These are phyloP conservation scores for Tribolium freemani DNA, from an alignment of 2,888 invertebrate genomes.

Conservation along the genomic window DNA sequence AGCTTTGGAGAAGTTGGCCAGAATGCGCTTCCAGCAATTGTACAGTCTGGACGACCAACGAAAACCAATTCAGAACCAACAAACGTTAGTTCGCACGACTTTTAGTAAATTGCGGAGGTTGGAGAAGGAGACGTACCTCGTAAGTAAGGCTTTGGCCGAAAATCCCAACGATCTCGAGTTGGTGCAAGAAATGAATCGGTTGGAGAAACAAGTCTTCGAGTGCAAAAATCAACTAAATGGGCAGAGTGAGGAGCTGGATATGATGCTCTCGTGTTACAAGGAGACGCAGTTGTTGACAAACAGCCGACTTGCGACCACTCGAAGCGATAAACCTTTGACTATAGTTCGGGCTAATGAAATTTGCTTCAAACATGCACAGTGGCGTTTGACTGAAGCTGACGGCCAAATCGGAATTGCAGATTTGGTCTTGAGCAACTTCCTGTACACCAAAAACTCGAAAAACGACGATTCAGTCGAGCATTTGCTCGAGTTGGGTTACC, in stretches of 20 bases:
- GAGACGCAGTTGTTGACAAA: constrained; percentile 78
- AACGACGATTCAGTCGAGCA: constrained; percentile 98
- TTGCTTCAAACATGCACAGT: constrained; percentile 98
- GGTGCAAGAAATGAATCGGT: constrained; percentile 77
- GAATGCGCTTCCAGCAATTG: constrained; percentile 95
- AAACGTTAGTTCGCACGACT: constrained; percentile 83
- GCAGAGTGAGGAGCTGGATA: constrained; percentile 93
- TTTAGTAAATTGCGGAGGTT: constrained; percentile 86
- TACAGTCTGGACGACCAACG: constrained; percentile 93
- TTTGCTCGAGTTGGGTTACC: constrained; percentile 94
- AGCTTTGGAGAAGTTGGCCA: constrained; percentile 87
- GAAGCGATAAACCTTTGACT: constrained; percentile 80
- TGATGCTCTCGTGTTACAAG: constrained; percentile 94
- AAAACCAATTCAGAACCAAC: constrained; percentile 91
- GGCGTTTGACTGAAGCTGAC: constrained; percentile 97
- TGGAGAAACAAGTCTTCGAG: constrained; percentile 83
- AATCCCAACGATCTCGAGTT: constrained; percentile 74
- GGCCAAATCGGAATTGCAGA: constrained; percentile 98
- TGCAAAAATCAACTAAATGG: constrained; percentile 91
- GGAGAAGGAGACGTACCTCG: constrained; percentile 91
- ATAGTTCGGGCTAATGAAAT: constrained; percentile 92
- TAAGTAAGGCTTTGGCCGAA: constrained; percentile 84
- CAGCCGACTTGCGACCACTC: constrained; percentile 74
- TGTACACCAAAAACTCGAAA: constrained; percentile 96
- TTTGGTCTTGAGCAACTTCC: constrained; percentile 93